Evolutionary conservation across 2,797 vertebrate genomes (phyloP).

Genomic region (Oryzias dopingdopingensis): DNA sequence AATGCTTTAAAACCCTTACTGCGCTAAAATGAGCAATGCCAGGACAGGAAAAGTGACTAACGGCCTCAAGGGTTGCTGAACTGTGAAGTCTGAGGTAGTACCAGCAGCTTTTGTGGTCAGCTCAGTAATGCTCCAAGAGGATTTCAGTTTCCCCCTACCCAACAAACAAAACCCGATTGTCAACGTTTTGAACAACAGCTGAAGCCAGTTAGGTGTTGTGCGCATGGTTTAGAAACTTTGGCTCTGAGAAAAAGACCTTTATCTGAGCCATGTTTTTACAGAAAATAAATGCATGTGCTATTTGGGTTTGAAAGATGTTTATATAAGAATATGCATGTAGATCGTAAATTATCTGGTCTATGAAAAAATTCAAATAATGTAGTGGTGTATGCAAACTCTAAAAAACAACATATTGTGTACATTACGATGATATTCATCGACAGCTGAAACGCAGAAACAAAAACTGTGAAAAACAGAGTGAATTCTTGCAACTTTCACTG

Average conservation of each 20-base stretch:
- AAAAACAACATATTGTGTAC: too few species aligned
- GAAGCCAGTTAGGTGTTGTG: slow-evolving; percentile 23
- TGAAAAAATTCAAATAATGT: too few species aligned
- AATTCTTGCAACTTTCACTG: too few species aligned
- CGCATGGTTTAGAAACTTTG: slow-evolving; percentile 6
- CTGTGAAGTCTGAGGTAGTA: slow-evolving; percentile 24
- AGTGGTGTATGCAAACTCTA: too few species aligned
- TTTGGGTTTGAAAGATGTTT: too few species aligned
- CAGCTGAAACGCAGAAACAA: too few species aligned
- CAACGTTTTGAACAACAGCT: slow-evolving; percentile 39
- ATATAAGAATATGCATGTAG: too few species aligned
- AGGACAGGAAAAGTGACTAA: slow-evolving; percentile 47
- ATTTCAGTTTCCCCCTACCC: slow-evolving; percentile 45
- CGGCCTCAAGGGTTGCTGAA: slow-evolving; percentile 29
- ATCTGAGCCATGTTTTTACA: not conserved
- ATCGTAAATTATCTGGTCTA: too few species aligned
- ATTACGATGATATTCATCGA: too few species aligned
- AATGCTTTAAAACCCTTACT: slow-evolving; percentile 61
- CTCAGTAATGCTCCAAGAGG: slow-evolving; percentile 59
- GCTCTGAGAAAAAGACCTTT: slow-evolving; percentile 17
- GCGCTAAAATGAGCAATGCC: slow-evolving; percentile 49
- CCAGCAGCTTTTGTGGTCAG: slow-evolving; percentile 49
- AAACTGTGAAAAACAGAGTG: too few species aligned
- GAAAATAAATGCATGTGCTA: too few species aligned
- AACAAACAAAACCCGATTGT: slow-evolving; percentile 53